Percentiles rank a stretch among this genome's conserved stretches.
These are phyloP conservation scores for Sebastes wilsoni DNA, from an alignment of 2,797 vertebrate genomes.

Conservation along the genomic window DNA sequence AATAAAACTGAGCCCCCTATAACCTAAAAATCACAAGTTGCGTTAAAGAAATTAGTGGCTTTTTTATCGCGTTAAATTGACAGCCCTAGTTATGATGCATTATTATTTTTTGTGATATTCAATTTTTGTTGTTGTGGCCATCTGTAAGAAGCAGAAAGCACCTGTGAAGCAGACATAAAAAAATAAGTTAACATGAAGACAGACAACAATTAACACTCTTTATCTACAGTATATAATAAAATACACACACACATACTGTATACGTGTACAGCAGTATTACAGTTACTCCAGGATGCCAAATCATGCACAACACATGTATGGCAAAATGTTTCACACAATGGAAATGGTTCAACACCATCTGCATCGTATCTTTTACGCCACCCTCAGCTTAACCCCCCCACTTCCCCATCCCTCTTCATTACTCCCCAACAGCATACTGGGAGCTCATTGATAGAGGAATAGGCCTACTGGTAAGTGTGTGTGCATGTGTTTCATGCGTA, in stretches of 20 bases:
- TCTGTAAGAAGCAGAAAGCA: conserved; percentile 4
- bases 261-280: background rate
- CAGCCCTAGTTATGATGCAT: background rate
- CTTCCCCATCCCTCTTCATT: background rate
- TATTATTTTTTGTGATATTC: background rate
- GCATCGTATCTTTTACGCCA: conserved; percentile 28
- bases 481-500: background rate
- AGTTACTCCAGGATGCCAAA: background rate
- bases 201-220: background rate
- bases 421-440: background rate
- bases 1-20: fast-evolving
- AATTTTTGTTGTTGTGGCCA: background rate
- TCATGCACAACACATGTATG: conserved; percentile 34
- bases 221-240: background rate
- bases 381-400: background rate
- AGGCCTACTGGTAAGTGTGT: background rate
- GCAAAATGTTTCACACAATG: conserved; percentile 28
- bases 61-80: no score
- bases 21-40: no score
- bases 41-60: no score
- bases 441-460: conserved; percentile 27
- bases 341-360: conserved; percentile 49
- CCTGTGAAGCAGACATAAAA: conserved; percentile 49
- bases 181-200: conserved; percentile 15
- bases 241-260: background rate